Base-by-base conservation (phyloP, 2,888 invertebrate species). In the Plagiodera versicolora region DNA sequence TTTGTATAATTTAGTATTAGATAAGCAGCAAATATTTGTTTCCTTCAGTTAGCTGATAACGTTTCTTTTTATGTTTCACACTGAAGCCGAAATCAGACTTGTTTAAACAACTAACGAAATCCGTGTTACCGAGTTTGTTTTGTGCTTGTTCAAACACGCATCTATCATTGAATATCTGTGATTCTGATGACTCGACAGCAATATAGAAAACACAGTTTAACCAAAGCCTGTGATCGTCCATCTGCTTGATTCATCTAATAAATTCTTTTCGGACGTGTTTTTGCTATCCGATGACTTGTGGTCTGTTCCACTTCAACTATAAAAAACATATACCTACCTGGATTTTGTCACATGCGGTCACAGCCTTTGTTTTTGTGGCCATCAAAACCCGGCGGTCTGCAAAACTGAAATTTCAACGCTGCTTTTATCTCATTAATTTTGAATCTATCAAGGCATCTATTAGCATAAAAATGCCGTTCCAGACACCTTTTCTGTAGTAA, bases 361-460 rank as follows among this genome's bases (percentile, higher is more conserved):
- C 53, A 56, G 16, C 56, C 49, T 56, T 49, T 52, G 18, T 54
- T 53, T 35, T 53, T 60, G 30, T 20, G 44, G 32, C 5, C 20
- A 19, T 18, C 57, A 44, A 58, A 58, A 63, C 58, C 32, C 9
- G 60, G 32, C 60, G 48, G 55, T 61, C 56, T 58, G 60, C 52
- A 63, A 67, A 62, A 65, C 63, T 64, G 47, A 64, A 64, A 67
- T 65, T 67, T 67, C 65, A 65, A 67, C 67, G 55, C 60, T 57
- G 65, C 28, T 65, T 64, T 66, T 60, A 68, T 68, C 72, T 70
- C 70, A 72, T 72, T 72, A 71, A 69, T 72, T 68, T 69, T 69
- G 70, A 68, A 70, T 70, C 66, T 71, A 63, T 68, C 66, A 65
- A 70, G 69, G 60, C 65, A 64, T 66, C 65, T 67, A 67, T 71